Conservation (phyloP, 2,888 invertebrate species). For the Hirudinaria manillensis region DNA sequence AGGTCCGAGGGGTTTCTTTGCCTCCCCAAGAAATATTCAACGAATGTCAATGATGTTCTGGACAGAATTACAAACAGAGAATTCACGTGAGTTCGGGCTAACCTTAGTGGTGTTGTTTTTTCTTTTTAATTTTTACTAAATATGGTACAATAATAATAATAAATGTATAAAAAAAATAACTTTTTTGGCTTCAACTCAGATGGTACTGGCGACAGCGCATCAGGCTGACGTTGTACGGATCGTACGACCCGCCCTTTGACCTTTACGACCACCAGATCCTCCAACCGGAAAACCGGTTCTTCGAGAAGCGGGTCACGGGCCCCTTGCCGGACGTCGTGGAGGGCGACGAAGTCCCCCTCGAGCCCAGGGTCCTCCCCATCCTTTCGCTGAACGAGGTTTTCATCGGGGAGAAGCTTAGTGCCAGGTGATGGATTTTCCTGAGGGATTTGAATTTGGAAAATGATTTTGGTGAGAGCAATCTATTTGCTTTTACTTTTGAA, state of each 20-base stretch:
- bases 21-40: conserved; percentile 76
- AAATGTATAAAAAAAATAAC: conserved; percentile 1
- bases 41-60: conserved; percentile 72
- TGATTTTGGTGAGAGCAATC: no score
- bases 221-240: conserved; percentile 74
- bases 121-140: neutral
- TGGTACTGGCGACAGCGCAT: conserved; percentile 85
- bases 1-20: conserved; percentile 89
- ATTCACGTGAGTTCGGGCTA: conserved; percentile 58
- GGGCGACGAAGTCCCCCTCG: neutral
- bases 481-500: no score
- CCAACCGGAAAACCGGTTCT: conserved; percentile 58
- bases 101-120: neutral
- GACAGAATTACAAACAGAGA: conserved; percentile 64
- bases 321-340: neutral
- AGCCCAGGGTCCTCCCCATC: conserved; percentile 66
- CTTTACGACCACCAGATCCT: conserved; percentile 65
- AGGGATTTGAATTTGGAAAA: neutral
- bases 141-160: neutral
- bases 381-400: conserved; percentile 97
- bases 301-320: conserved; percentile 42
- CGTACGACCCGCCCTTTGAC: conserved; percentile 65
- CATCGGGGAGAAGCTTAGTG: conserved; percentile 89
- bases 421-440: conserved; percentile 56
- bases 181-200: conserved; percentile 50